phyloP scores from a whole-genome alignment of 2,888 invertebrate genomes.

The Brachyptera putata region DNA sequence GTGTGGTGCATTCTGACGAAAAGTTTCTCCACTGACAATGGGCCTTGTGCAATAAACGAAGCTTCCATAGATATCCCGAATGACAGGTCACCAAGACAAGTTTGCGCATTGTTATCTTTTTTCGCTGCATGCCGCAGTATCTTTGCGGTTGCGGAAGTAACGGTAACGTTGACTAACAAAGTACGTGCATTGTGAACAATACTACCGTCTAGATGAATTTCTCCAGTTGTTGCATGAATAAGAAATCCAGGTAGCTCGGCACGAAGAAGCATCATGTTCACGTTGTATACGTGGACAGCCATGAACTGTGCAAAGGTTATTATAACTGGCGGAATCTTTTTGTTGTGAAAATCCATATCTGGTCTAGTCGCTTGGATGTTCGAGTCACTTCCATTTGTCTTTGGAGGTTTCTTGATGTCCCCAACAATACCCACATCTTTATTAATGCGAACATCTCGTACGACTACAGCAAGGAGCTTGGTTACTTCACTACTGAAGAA shows the following conservation, averaged over 20 bases:
- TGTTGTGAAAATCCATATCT: slow-evolving; percentile 41
- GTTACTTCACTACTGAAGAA: slow-evolving; percentile 84
- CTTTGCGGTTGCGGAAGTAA: slow-evolving; percentile 58
- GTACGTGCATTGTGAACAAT: slow-evolving; percentile 64
- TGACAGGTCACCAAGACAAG: slow-evolving; percentile 65
- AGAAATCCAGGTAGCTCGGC: slow-evolving; percentile 64
- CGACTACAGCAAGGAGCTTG: slow-evolving; percentile 76
- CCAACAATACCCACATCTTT: slow-evolving; percentile 56
- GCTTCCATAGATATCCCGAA: slow-evolving; percentile 73
- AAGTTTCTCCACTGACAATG: slow-evolving; percentile 75
- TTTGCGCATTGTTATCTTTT: slow-evolving; percentile 47
- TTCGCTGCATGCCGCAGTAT: slow-evolving; percentile 52
- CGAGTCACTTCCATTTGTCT: background rate
- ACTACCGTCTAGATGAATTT: slow-evolving; percentile 63
- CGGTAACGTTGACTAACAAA: slow-evolving; percentile 66
- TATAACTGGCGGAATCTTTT: slow-evolving; percentile 72
- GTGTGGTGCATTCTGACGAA: slow-evolving; percentile 55
- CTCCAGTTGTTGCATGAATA: slow-evolving; percentile 66
- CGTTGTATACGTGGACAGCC: slow-evolving; percentile 76
- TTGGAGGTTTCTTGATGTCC: slow-evolving; percentile 30
- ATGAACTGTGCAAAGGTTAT: slow-evolving; percentile 83
- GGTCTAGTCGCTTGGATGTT: background rate
- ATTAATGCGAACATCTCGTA: slow-evolving; percentile 73
- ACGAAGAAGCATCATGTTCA: slow-evolving; percentile 59
- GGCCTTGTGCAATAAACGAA: slow-evolving; percentile 73